Base-by-base conservation (phyloP, 2,888 invertebrate genomes). In the Argyra leucocephala region DNA sequence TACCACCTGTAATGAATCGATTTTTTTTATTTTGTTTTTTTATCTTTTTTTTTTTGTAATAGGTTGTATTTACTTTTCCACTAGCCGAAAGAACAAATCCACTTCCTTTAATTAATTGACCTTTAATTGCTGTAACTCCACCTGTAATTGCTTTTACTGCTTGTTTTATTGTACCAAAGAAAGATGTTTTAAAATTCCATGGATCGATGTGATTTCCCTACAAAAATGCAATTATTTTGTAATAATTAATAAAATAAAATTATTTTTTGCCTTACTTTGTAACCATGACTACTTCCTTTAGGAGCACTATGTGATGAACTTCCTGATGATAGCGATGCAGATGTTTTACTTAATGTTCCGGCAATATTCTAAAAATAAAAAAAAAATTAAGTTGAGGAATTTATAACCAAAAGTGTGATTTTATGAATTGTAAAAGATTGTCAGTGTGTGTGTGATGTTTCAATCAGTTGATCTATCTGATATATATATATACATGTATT, bases 71-170 rank as follows among this genome's bases (percentile, higher is more conserved):
- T 69, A 74, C 74, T 73, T 84, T 83, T 23, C 87, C 88, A 71
- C 85, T 84, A 15, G 86, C 84, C 22, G 84, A 83, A 24, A 87
- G 78, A 22, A 86, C 77, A 71, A 86, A 85, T 15, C 93, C 92
- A 64, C 91, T 87, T 59, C 91, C 92, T 80, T 92, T 92, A 71
- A 93, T 88, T 31, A 93, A 81, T 76, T 92, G 91, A 0, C 93
- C 93, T 74, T 91, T 92, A n/a, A 92, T 83, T 26, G 92, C 92
- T 3, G 93, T 87, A 12, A 91, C 89, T 62, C 92, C 91, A 12
- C 93, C 93, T 10, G 91, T 90, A 69, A 93, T 90, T 18, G 93
- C 92, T 75, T 93, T 93, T 1, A 91, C 88, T 0, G 93, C 92
- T 83, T 93, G 91, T 74, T 93, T 85, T 12, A 93, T 82, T 4